Evolutionary conservation across 2,797 vertebrate species (phyloP).

Genomic region (Pitangus sulphuratus): DNA sequence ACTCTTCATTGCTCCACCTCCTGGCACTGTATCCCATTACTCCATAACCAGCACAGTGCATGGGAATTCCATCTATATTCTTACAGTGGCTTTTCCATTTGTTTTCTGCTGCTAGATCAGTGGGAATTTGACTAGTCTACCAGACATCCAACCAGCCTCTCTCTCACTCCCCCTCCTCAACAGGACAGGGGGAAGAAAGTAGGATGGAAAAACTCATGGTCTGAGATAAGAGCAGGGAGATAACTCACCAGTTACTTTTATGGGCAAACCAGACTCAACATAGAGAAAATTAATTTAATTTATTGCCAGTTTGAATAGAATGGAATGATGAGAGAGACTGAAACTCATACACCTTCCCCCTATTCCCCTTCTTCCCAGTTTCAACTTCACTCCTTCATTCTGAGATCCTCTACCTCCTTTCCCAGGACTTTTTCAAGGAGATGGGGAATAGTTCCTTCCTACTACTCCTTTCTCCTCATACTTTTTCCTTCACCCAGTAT

Average conservation of each 20-base stretch:
- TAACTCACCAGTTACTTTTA: background rate
- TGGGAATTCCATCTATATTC: background rate
- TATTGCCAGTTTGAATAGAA: background rate
- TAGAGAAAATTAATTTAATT: background rate
- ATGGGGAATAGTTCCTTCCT: background rate
- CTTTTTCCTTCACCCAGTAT: background rate
- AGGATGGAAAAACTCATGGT: background rate
- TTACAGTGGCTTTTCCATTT: background rate
- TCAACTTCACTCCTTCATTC: background rate
- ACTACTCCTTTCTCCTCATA: background rate
- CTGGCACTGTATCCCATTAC: background rate
- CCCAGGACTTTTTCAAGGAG: background rate
- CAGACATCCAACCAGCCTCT: accelerated
- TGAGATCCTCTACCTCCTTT: background rate
- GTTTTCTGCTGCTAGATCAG: background rate
- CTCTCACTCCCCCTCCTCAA: background rate
- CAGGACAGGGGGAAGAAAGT: background rate
- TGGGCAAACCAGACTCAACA: background rate
- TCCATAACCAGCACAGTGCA: background rate
- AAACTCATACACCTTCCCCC: background rate
- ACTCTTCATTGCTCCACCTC: background rate
- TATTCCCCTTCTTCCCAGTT: background rate
- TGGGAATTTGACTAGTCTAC: background rate
- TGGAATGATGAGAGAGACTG: background rate
- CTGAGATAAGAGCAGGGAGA: background rate